Percentiles rank a stretch among this genome's conserved stretches.
Evolutionary conservation across 2,797 vertebrate genomes (phyloP).

Genomic region (Manis pentadactyla): DNA sequence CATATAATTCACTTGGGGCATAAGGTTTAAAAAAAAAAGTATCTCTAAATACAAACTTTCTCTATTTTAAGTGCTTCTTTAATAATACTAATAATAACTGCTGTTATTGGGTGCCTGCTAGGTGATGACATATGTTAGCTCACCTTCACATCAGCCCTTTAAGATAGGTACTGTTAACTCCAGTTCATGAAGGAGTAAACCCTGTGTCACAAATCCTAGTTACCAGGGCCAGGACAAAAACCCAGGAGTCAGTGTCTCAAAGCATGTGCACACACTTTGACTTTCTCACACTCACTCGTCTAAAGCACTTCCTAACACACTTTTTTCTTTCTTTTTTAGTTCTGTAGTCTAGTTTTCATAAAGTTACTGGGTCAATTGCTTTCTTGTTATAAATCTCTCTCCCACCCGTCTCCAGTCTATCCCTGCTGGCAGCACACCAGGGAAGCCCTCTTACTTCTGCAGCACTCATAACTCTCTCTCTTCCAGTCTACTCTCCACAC

Average conservation of each 20-base stretch:
- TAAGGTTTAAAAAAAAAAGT: constrained; percentile 41
- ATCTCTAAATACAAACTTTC: neutral
- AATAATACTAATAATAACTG: neutral
- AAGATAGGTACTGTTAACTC: neutral
- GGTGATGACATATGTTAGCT: neutral
- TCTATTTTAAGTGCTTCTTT: neutral
- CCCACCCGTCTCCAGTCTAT: neutral
- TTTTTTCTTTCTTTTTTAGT: neutral
- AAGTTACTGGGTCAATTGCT: neutral
- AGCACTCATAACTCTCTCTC: neutral
- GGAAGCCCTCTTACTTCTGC: neutral
- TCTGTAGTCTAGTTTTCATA: neutral
- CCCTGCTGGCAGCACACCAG: neutral
- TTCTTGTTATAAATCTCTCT: neutral
- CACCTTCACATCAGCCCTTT: neutral
- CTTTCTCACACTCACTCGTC: neutral
- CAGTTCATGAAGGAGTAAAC: constrained; percentile 9
- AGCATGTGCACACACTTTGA: neutral
- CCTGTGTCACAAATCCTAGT: neutral
- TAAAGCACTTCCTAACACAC: neutral
- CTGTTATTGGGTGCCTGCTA: neutral
- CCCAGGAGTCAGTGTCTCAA: neutral
- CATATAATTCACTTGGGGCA: neutral
- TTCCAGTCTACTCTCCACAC: neutral
- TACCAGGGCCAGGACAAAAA: constrained; percentile 13